phyloP scores from a whole-genome alignment of 37 sponge, comb jelly and placozoan genomes.

The Diacarnus erythraeanus region DNA sequence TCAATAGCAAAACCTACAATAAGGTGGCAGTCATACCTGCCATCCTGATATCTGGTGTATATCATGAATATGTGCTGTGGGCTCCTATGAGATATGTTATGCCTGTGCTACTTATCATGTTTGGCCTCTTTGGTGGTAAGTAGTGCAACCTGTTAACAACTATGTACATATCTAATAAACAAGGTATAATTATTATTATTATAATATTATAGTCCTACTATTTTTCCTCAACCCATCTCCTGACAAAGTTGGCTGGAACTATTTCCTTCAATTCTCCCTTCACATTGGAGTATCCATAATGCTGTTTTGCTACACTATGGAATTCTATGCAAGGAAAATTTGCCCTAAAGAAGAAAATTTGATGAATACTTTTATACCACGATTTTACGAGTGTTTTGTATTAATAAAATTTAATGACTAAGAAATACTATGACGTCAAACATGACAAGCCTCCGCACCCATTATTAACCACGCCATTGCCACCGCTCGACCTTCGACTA shows the following conservation, averaged over 20 bases:
- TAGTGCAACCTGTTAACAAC: neutral
- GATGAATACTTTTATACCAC: slow-evolving; percentile 65
- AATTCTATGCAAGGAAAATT: slow-evolving; percentile 51
- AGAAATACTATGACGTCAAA: too few relatives aligned
- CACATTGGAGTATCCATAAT: slow-evolving; percentile 61
- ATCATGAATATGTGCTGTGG: slow-evolving; percentile 88
- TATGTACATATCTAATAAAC: neutral
- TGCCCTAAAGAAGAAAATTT: slow-evolving; percentile 62
- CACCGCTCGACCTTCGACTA: neutral
- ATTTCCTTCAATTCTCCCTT: slow-evolving; percentile 51
- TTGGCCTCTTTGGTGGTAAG: slow-evolving; percentile 72
- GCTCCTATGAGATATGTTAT: slow-evolving; percentile 65
- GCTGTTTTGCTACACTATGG: slow-evolving; percentile 72
- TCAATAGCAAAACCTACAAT: slow-evolving; percentile 48
- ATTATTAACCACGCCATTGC: neutral
- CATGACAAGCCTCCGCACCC: neutral
- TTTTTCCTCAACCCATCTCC: slow-evolving; percentile 48
- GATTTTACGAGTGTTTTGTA: slow-evolving; percentile 57
- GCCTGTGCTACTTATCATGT: slow-evolving; percentile 68
- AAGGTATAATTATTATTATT: neutral
- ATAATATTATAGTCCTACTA: slow-evolving; percentile 24
- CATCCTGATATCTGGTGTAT: slow-evolving; percentile 72
- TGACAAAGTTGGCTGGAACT: slow-evolving; percentile 50
- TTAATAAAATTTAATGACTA: neutral
- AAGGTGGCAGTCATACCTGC: slow-evolving; percentile 58